Conservation (phyloP, 2,888 invertebrate species). For the Dorcus hopei region DNA sequence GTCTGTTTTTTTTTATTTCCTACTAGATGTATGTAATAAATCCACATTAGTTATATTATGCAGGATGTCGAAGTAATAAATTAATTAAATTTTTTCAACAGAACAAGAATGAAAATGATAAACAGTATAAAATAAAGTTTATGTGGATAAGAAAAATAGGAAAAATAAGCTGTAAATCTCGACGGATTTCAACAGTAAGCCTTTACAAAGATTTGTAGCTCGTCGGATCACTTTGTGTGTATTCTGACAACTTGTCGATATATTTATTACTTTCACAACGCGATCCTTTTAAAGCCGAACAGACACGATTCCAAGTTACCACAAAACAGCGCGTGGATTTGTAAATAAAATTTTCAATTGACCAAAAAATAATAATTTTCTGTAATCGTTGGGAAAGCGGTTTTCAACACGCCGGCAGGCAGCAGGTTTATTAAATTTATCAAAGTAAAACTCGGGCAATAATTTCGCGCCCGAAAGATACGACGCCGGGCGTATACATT, state of each 20-base stretch:
- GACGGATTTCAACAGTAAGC: constrained; percentile 20
- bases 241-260: constrained; percentile 24
- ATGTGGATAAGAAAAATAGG: constrained; percentile 15
- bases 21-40: no score
- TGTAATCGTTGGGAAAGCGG: not conserved
- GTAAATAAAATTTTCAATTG: no score
- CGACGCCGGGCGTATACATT: constrained; percentile 6
- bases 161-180: constrained; percentile 24
- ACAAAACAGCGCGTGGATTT: no score
- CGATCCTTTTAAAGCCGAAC: not conserved
- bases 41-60: no score
- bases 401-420: not conserved
- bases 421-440: not conserved
- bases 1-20: no score
- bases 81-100: no score
- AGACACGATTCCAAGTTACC: no score
- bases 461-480: not conserved
- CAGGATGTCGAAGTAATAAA: no score
- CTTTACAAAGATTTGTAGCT: constrained; percentile 20
- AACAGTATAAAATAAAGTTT: no score
- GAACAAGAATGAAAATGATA: no score
- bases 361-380: no score
- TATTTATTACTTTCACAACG: constrained; percentile 4
- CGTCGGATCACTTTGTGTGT: constrained; percentile 18
- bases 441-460: not conserved